Conservation (phyloP, 2,888 invertebrate species). For the Aradus depressus region DNA sequence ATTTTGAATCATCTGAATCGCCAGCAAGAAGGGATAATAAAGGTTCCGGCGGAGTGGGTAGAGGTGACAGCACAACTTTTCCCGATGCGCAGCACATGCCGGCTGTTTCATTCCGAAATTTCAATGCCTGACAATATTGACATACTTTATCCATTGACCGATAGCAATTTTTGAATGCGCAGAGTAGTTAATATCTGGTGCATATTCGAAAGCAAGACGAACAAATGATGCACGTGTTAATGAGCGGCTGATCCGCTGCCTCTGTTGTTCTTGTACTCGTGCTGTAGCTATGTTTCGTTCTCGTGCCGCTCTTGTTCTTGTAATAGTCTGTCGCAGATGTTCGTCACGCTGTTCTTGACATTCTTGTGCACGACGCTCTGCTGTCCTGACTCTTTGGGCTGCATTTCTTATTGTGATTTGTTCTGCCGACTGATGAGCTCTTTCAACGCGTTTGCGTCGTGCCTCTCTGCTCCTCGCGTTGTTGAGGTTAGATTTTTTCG, state of each 20-base stretch:
- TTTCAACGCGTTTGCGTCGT: constrained; percentile 2
- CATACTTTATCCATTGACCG: constrained; percentile 21
- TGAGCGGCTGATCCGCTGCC: constrained; percentile 3
- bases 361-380: constrained; percentile 1
- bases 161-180: constrained; percentile 29
- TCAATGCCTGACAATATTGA: constrained; percentile 30
- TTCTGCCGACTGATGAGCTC: constrained; percentile 4
- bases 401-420: constrained; percentile 4
- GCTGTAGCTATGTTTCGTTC: not conserved
- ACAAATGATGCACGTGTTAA: constrained; percentile 5
- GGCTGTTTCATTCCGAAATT: constrained; percentile 29
- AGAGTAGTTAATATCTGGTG: constrained; percentile 31
- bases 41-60: constrained; percentile 30
- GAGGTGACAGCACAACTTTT: constrained; percentile 27
- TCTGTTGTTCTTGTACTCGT: not conserved
- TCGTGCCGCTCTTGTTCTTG: constrained; percentile 2
- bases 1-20: constrained; percentile 28
- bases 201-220: constrained; percentile 31
- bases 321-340: constrained; percentile 1
- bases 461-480: constrained; percentile 4
- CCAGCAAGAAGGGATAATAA: constrained; percentile 29
- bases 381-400: constrained; percentile 2
- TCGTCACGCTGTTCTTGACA: not conserved
- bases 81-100: constrained; percentile 30
- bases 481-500: too few relatives aligned